phyloP scores from a whole-genome alignment of 2,797 vertebrate species.

The Phylloscopus collybita region DNA sequence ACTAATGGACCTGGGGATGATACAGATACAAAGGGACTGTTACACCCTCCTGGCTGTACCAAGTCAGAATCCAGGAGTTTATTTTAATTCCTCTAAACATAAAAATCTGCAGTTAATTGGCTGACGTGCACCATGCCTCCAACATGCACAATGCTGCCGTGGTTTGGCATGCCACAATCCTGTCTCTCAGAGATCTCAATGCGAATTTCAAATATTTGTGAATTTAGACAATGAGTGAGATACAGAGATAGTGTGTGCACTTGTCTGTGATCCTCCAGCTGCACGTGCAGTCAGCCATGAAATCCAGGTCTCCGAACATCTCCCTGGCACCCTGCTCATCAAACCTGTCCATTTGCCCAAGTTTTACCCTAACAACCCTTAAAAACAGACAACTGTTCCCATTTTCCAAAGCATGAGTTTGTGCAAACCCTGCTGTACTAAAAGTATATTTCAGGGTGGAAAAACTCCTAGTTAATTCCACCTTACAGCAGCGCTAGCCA shows the following conservation, averaged over 20 bases:
- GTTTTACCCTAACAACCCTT: not conserved
- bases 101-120: slow-evolving; percentile 37
- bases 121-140: not conserved
- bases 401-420: not conserved
- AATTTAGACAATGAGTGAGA: slow-evolving; percentile 12
- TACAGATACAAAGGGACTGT: not conserved
- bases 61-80: not conserved
- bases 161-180: not conserved
- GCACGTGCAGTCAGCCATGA: not conserved
- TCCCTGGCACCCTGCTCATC: not conserved
- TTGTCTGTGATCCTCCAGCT: not conserved
- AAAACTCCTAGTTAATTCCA: not conserved
- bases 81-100: slow-evolving; percentile 9
- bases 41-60: not conserved
- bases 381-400: not conserved
- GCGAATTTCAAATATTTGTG: slow-evolving; percentile 45
- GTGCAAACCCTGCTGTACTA: not conserved
- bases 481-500: not conserved
- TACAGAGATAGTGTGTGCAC: not conserved
- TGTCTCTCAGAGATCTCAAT: not conserved
- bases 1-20: not conserved
- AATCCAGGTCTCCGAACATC: not conserved
- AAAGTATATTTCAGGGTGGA: not conserved
- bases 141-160: not conserved
- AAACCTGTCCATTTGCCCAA: not conserved